Percentiles rank a stretch among this genome's conserved stretches.
These are phyloP conservation scores for Danionella cerebrum DNA, from an alignment of 2,113 vertebrate genomes.

Conservation along the genomic window DNA sequence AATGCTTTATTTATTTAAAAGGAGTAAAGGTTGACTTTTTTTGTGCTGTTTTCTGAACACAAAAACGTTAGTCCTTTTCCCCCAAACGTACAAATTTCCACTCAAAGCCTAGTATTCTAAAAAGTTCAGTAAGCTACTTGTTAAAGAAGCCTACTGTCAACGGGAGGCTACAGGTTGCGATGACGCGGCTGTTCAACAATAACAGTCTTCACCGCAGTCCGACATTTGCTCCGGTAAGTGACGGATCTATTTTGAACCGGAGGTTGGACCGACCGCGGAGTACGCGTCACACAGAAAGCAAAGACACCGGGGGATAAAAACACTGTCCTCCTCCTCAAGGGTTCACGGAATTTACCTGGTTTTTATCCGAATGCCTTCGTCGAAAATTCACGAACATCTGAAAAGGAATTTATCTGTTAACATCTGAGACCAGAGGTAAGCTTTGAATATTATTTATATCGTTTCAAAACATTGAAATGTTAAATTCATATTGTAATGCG, in stretches of 20 bases:
- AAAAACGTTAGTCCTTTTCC: no score
- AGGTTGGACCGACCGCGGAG: conserved; percentile 63
- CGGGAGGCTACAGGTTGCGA: neutral
- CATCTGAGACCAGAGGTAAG: neutral
- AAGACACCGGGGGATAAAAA: conserved; percentile 54
- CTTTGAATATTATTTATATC: neutral
- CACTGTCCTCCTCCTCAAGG: conserved; percentile 54
- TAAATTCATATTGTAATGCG: neutral
- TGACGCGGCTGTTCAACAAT: neutral
- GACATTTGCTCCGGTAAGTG: conserved; percentile 54
- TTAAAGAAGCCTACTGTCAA: no score
- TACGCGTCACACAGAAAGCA: conserved; percentile 65
- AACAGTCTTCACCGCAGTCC: neutral
- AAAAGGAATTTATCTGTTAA: neutral
- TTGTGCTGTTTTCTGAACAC: no score
- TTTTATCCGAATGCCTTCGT: neutral
- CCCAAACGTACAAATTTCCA: no score
- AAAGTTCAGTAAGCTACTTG: no score
- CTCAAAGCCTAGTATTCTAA: no score
- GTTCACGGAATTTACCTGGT: conserved; percentile 41
- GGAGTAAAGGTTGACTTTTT: no score
- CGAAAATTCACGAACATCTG: neutral
- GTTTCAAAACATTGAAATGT: neutral
- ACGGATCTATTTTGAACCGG: conserved; percentile 87
- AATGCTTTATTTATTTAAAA: no score